These are phyloP conservation scores for Pagrus major DNA, from an alignment of 2,113 vertebrate species.

Conservation along the genomic window DNA sequence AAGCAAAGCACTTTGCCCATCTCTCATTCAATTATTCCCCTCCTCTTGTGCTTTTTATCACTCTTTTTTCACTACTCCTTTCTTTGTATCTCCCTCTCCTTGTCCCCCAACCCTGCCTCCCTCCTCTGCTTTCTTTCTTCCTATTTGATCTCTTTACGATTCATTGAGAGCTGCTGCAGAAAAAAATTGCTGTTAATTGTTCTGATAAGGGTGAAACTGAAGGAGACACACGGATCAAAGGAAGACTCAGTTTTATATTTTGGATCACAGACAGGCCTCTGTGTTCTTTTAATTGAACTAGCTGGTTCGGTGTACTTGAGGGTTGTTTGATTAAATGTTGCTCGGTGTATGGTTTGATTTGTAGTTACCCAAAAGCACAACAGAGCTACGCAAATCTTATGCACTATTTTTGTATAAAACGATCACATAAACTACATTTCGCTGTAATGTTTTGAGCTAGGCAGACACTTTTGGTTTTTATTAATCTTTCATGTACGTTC, in stretches of 20 bases:
- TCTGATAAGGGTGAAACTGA: conserved; percentile 48
- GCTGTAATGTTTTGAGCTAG: neutral
- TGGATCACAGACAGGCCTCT: conserved; percentile 46
- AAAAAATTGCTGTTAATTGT: conserved; percentile 57
- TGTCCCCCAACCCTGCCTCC: neutral
- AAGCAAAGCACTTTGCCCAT: conserved; percentile 27
- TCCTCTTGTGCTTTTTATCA: conserved; percentile 30
- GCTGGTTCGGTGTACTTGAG: conserved; percentile 12
- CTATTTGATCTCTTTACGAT: conserved; percentile 55
- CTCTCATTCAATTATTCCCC: conserved; percentile 34
- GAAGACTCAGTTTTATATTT: conserved; percentile 44
- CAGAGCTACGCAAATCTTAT: neutral
- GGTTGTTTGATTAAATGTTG: neutral
- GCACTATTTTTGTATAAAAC: neutral
- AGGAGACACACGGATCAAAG: conserved; percentile 49
- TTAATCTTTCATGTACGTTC: neutral
- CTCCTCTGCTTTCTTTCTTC: conserved; percentile 8
- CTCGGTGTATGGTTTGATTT: neutral
- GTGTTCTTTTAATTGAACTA: conserved; percentile 41
- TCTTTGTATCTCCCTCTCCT: conserved; percentile 10
- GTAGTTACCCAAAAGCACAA: conserved; percentile 19
- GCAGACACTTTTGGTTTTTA: neutral
- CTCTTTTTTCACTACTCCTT: conserved; percentile 4
- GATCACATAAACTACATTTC: neutral
- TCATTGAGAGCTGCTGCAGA: conserved; percentile 45